Conservation (phyloP, 2,113 vertebrate species). For the Anhinga rufa region DNA sequence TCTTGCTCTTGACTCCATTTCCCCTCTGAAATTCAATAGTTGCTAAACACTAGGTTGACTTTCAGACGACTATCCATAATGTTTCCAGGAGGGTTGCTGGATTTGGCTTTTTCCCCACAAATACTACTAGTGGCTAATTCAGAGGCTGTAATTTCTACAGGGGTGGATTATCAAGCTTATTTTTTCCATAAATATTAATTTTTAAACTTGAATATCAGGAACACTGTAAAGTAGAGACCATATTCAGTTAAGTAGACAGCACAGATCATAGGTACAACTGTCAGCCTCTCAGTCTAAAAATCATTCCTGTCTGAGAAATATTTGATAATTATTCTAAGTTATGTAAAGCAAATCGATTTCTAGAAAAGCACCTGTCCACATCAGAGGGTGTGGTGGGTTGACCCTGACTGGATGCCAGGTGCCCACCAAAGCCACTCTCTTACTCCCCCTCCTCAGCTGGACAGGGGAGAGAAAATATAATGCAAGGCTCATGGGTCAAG, state of each 20-base stretch:
- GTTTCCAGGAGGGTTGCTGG: not conserved
- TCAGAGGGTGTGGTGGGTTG: not conserved
- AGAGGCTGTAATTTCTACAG: not conserved
- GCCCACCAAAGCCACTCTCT: not conserved
- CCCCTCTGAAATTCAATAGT: not conserved
- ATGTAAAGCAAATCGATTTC: not conserved
- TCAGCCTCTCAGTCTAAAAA: not conserved
- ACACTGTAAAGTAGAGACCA: not conserved
- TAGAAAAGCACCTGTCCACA: not conserved
- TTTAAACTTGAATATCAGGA: not conserved
- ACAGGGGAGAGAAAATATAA: too few relatives aligned
- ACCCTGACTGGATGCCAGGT: not conserved
- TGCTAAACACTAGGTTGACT: not conserved
- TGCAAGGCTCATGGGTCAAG: accelerated
- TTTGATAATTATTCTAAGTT: not conserved
- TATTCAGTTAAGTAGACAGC: not conserved
- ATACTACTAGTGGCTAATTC: not conserved
- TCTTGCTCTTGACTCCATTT: not conserved
- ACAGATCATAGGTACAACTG: not conserved
- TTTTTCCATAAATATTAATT: not conserved
- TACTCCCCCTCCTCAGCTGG: too few relatives aligned
- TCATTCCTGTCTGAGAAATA: not conserved
- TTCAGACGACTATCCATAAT: not conserved
- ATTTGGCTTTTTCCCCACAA: too few relatives aligned
- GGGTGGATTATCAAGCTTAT: not conserved